Evolutionary conservation across 1,140 invertebrate species (phyloP).

Genomic region (Ceratina japonica): DNA sequence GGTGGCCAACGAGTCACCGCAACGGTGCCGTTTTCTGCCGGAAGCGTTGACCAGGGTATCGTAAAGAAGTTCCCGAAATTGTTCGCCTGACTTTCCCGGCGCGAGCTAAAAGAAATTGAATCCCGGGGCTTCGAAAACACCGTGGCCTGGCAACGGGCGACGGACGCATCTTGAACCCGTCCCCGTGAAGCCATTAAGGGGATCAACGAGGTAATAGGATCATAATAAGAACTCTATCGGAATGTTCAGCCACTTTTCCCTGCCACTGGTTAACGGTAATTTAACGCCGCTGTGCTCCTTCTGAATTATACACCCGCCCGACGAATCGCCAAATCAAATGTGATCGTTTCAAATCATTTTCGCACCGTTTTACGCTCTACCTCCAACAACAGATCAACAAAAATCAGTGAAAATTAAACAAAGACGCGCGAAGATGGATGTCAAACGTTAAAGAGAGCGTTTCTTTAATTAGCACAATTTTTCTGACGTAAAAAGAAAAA

Average conservation of each 20-base stretch:
- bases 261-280: neutral
- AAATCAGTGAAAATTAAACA: no score
- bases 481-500: no score
- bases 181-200: neutral
- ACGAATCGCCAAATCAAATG: no score
- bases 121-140: neutral
- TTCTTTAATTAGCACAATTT: no score
- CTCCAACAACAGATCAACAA: no score
- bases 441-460: no score
- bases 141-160: neutral
- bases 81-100: neutral
- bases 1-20: constrained; percentile 11
- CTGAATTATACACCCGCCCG: no score
- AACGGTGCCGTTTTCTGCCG: constrained; percentile 8
- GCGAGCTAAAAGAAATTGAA: constrained; percentile 12
- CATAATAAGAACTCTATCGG: constrained; percentile 1
- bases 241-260: neutral
- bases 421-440: no score
- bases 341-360: no score
- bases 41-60: constrained; percentile 25
- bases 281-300: neutral
- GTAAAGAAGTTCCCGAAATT: constrained; percentile 22
- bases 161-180: neutral
- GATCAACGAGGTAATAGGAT: constrained; percentile 2
- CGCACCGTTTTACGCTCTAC: no score